phyloP scores from a whole-genome alignment of 2,888 invertebrate genomes.

The Athetis lepigone region DNA sequence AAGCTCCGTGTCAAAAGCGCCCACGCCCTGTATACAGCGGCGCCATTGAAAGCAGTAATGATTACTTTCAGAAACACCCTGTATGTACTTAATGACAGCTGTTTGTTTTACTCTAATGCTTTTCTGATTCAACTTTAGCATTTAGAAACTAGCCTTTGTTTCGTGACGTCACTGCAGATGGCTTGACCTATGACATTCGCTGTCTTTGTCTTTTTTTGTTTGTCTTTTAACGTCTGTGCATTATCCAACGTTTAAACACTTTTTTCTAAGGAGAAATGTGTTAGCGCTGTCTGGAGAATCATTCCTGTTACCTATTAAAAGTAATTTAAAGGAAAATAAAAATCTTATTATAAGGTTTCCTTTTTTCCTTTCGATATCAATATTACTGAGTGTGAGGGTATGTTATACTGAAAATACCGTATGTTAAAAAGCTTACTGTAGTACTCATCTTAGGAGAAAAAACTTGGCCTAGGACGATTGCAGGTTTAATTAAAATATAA shows the following conservation, averaged over 20 bases:
- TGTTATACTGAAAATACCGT: too few relatives aligned
- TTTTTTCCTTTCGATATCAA: too few relatives aligned
- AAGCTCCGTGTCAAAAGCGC: conserved; percentile 30
- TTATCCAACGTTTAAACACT: too few relatives aligned
- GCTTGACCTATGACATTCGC: conserved; percentile 39
- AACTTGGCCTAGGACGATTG: too few relatives aligned
- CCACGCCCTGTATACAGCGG: conserved; percentile 52
- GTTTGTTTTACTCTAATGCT: conserved; percentile 51
- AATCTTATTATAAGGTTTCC: too few relatives aligned
- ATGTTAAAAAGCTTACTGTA: too few relatives aligned
- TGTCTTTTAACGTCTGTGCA: conserved; percentile 17
- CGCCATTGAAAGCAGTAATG: conserved; percentile 54
- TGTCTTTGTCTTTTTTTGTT: conserved; percentile 6
- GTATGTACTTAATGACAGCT: conserved; percentile 50
- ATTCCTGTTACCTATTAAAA: too few relatives aligned
- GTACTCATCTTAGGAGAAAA: too few relatives aligned
- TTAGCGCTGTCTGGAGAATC: not conserved
- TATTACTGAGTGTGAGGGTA: too few relatives aligned
- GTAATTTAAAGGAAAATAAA: too few relatives aligned
- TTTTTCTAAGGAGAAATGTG: conserved; percentile 1
- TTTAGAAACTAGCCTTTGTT: conserved; percentile 37
- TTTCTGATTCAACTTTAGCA: conserved; percentile 57
- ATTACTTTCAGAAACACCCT: conserved; percentile 56
- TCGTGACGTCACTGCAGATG: conserved; percentile 47
- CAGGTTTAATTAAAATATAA: not conserved